A percentile compares a stretch with the other conserved stretches of the same genome.
These are phyloP conservation scores for Ischnus inquisitorius DNA, from an alignment of 2,888 invertebrate genomes.

Conservation along the genomic window DNA sequence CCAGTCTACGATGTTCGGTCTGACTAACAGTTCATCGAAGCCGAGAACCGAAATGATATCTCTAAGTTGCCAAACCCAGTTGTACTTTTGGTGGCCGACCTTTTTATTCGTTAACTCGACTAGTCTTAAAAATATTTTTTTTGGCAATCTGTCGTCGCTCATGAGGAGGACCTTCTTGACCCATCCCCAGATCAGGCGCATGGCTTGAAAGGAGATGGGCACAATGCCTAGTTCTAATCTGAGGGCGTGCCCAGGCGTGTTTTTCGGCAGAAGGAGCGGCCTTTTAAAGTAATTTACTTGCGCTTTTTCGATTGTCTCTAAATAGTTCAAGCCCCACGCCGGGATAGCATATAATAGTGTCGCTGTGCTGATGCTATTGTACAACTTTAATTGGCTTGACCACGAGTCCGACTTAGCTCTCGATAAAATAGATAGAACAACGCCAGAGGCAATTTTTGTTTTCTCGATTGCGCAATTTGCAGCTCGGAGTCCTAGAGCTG, in stretches of 20 bases:
- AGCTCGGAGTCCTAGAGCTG: background rate
- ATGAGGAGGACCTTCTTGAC: background rate
- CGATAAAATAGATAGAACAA: too few relatives aligned
- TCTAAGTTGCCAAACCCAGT: constrained; percentile 29
- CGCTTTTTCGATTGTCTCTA: too few relatives aligned
- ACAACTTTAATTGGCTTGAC: too few relatives aligned
- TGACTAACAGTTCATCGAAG: constrained; percentile 14
- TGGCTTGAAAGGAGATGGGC: background rate
- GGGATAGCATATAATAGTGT: too few relatives aligned
- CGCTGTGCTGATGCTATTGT: too few relatives aligned
- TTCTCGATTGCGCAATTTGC: constrained; percentile 6
- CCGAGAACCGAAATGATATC: background rate
- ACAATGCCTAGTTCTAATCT: too few relatives aligned
- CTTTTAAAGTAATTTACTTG: too few relatives aligned
- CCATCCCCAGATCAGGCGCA: constrained; percentile 30
- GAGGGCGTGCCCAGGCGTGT: too few relatives aligned
- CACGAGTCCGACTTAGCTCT: too few relatives aligned
- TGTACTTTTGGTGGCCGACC: constrained; percentile 7
- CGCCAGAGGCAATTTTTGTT: background rate
- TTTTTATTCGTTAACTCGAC: constrained; percentile 2
- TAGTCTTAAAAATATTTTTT: background rate
- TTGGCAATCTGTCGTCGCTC: constrained; percentile 12
- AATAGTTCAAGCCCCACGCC: too few relatives aligned
- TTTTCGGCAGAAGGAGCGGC: too few relatives aligned
- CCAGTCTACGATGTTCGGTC: background rate